Conservation (phyloP, 2,888 invertebrate species). For the Barypeithes pellucidus region DNA sequence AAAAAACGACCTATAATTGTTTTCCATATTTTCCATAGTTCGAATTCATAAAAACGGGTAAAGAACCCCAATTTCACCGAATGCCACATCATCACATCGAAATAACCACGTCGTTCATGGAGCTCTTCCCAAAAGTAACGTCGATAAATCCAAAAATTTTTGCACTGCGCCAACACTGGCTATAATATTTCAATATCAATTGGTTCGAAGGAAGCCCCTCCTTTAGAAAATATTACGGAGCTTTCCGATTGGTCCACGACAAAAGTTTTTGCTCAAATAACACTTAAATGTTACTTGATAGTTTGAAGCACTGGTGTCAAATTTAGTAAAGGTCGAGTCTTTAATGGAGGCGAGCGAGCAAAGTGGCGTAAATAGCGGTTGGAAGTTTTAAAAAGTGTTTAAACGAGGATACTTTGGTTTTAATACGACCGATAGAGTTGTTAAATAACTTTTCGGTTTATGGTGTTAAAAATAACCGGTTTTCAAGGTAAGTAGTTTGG, state of each 20-base stretch:
- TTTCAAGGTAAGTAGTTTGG: neutral
- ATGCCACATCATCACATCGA: neutral
- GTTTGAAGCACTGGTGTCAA: constrained; percentile 32
- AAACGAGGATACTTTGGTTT: neutral
- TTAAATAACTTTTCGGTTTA: neutral
- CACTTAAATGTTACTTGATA: neutral
- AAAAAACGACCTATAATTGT: no score
- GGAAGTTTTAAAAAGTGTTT: neutral
- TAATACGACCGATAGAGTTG: neutral
- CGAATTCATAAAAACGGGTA: neutral
- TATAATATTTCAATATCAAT: constrained; percentile 7
- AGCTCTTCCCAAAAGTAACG: neutral
- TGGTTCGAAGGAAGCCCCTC: constrained; percentile 44
- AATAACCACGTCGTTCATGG: neutral
- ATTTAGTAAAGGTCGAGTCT: constrained; percentile 34
- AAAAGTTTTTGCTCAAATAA: constrained; percentile 19
- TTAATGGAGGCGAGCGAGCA: neutral
- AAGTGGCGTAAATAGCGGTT: neutral
- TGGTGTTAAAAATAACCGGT: neutral
- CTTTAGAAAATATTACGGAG: constrained; percentile 39
- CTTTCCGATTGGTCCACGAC: constrained; percentile 60
- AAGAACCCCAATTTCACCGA: neutral
- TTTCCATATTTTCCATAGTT: no score
- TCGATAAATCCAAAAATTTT: neutral
- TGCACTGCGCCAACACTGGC: constrained; percentile 17